Base-by-base conservation (phyloP, 1,140 invertebrate genomes). In the Helicoverpa zea region DNA sequence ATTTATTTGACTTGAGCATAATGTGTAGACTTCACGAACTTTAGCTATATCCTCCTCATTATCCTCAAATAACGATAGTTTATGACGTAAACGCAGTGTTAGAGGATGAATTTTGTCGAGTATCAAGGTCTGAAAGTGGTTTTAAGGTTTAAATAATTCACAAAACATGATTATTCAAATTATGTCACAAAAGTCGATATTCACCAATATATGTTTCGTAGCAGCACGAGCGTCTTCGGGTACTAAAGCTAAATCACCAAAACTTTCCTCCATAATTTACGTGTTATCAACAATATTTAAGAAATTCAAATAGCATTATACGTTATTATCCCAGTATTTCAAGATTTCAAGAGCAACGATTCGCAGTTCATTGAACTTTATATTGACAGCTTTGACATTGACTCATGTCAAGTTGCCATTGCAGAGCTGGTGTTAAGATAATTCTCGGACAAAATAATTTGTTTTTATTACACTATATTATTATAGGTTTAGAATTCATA, bases 1-100 rank as follows among this genome's bases (percentile, higher is more conserved):
- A 66, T 90, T 93, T 16, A 94, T 91, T 85, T 94, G 93, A 83
- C 90, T 92, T n/a, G 86, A 87, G 85, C 91, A 93, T n/a, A 94
- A 81, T 49, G 86, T 81, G 72, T 88, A 92, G 43, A 92, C 86
- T 80, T 93, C 87, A 7, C 83, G 84, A 54, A 91, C 78, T 82
- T 89, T 90, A 49, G 54, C 47, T 18, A 82, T 64, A 64, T 85
- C 54, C 35, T 87, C 83, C 16, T 83, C 59, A 13, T 84, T 74
- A 51, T 81, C 81, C 29, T 64, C 64, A 78, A 68, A 56, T 18
- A 64, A 61, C 68, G 81, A 81, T 61, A 93, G 70, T 79, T 88
- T 86, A 30, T 84, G 82, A 16, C 84, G 83, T 63, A 93, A 87
- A 83, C 78, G 87, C 49, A 82, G 72, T 59, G 91, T 79, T 43